Evolutionary conservation across 2,113 vertebrate species (phyloP), one percentile per base, ranked within the genome.

Genomic region (Narcine bancroftii): DNA sequence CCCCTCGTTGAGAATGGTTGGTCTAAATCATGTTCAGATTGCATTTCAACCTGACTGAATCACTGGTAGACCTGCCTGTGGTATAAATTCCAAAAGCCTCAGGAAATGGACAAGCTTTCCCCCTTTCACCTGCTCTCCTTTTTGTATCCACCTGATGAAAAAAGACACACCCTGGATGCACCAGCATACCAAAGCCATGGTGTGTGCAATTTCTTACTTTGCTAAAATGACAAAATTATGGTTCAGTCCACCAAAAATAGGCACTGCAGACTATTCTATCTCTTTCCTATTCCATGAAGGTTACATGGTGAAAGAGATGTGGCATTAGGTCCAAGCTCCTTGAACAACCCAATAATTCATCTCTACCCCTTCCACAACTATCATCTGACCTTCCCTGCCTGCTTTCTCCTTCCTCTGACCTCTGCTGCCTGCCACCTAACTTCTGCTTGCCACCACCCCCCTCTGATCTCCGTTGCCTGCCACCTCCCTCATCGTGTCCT

Each of bases 341-440:
- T 89, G 87, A 45, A 89, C 13, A n/a, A 36, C 83, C 83, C n/a
- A 56, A 87, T 21, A 87, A 42, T 39, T 65, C 36, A 66, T 89
- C n/a, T n/a, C n/a, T n/a, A n/a, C n/a, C n/a, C n/a, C n/a, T n/a
- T n/a, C n/a, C n/a, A n/a, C n/a, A n/a, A n/a, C n/a, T n/a, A n/a
- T n/a, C n/a, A n/a, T n/a, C n/a, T n/a, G n/a, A n/a, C n/a, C n/a
- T n/a, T n/a, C n/a, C n/a, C n/a, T n/a, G n/a, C n/a, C n/a, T n/a
- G n/a, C n/a, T n/a, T n/a, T n/a, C n/a, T n/a, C n/a, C n/a, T n/a
- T n/a, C n/a, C n/a, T n/a, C n/a, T n/a, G n/a, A n/a, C n/a, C n/a
- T n/a, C n/a, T n/a, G n/a, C n/a, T n/a, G n/a, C n/a, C n/a, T n/a
- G n/a, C n/a, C n/a, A n/a, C n/a, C n/a, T n/a, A n/a, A n/a, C n/a